Evolutionary conservation across 2,113 vertebrate genomes (phyloP).

Genomic region (Crotalus horridus): DNA sequence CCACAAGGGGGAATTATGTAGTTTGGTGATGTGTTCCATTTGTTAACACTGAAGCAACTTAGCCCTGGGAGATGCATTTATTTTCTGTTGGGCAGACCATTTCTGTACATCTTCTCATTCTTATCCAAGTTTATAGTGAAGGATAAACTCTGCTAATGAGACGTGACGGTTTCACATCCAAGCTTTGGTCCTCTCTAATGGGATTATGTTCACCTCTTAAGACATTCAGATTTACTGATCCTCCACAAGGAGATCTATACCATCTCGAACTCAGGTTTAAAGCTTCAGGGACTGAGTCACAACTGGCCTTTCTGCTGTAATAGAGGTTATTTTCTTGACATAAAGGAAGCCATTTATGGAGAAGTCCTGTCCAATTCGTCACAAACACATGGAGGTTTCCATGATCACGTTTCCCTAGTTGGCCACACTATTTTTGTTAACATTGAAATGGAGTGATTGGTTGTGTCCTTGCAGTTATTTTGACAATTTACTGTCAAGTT

Average conservation of each 20-base stretch:
- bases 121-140: background rate
- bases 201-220: background rate
- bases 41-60: background rate
- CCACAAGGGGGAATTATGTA: background rate
- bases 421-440: background rate
- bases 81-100: background rate
- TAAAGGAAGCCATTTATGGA: background rate
- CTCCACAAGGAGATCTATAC: background rate
- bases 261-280: background rate
- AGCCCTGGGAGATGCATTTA: background rate
- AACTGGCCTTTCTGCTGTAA: background rate
- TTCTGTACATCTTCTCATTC: background rate
- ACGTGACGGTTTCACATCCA: background rate
- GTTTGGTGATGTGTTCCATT: background rate
- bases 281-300: background rate
- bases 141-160: background rate
- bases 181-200: background rate
- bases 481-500: background rate
- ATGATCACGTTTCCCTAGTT: background rate
- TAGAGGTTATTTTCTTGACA: background rate
- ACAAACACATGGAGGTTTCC: background rate
- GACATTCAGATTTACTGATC: background rate
- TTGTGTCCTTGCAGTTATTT: background rate
- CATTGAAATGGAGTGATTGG: background rate
- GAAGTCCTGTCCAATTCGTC: background rate